Percentiles rank a stretch among this genome's conserved stretches.
These are phyloP conservation scores for Carterocephalus palaemon DNA, from an alignment of 2,888 invertebrate genomes.

Conservation along the genomic window DNA sequence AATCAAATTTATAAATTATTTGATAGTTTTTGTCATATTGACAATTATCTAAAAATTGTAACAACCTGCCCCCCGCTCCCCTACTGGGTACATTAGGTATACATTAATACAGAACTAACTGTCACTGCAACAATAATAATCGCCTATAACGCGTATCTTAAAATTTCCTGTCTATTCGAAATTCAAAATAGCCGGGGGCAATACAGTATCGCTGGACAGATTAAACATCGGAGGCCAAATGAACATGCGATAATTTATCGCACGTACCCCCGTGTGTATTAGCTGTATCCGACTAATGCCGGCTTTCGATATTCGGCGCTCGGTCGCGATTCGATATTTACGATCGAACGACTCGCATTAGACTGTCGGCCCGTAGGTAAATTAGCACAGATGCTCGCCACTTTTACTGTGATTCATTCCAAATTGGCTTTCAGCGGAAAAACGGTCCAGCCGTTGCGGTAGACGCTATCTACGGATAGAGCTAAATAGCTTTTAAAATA, in stretches of 20 bases:
- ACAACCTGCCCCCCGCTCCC: no score
- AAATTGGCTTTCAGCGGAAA: constrained; percentile 78
- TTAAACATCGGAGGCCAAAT: constrained; percentile 77
- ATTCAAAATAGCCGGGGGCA: constrained; percentile 49
- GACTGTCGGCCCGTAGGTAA: constrained; percentile 78
- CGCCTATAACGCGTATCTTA: constrained; percentile 3
- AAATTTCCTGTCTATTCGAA: constrained; percentile 37
- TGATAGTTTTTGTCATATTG: no score
- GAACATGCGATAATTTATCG: constrained; percentile 77
- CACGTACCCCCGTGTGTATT: constrained; percentile 75
- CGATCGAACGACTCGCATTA: constrained; percentile 74
- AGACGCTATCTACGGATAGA: constrained; percentile 63
- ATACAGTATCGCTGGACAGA: constrained; percentile 67
- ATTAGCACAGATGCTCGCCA: constrained; percentile 78
- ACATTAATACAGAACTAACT: no score
- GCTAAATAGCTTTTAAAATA: constrained; percentile 71
- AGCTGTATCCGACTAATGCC: constrained; percentile 78
- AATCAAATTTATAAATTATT: no score
- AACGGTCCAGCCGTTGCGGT: constrained; percentile 57
- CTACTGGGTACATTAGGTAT: no score
- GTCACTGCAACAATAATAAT: constrained; percentile 5
- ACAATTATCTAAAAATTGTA: no score
- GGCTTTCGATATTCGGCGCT: constrained; percentile 77
- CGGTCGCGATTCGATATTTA: constrained; percentile 76
- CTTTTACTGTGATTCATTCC: constrained; percentile 78